Evolutionary conservation across 2,888 invertebrate species (phyloP), one percentile per base, ranked within the genome.

Genomic region (Drosophila pullipes): DNA sequence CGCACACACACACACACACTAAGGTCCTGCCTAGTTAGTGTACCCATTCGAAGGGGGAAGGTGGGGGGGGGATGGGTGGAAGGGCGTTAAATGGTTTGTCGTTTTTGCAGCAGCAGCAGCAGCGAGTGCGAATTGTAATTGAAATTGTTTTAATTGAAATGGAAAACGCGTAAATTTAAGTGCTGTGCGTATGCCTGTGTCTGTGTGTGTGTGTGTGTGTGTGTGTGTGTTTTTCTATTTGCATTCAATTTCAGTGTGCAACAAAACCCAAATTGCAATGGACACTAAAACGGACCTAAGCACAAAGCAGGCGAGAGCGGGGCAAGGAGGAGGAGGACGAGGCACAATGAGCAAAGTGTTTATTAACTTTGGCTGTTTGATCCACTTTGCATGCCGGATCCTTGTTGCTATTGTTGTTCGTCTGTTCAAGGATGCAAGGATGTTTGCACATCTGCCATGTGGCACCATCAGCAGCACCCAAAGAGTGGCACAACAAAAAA

Each of bases 171-270:
- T 85, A 85, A 87, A 85, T 85, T 82, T 78, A 87, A 85, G 90
- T 87, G 82, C 75, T 68, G 64, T 76, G 78, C 69, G 75, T 76
- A 65, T 50, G 30, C 13, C 13, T 65, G 39, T 41, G 60, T 57
- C 53, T 59, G 49, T 55, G 44, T 3, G 11, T 22, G 22, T 62
- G 70, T 74, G 60, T 49, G 33, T 13, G 16, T 52, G 53, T n/a
- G n/a, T 57, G 44, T 68, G 47, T 55, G 58, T 71, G 52, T 37
- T 75, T 80, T 82, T 76, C 90, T 85, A 89, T 89, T 89, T 89
- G 88, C 85, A 89, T 85, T 89, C 88, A 89, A 85, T 89, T 89
- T 87, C 90, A 85, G 71, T 78, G 66, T 78, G 85, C 90, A 89
- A 89, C 85, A 87, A 77, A 84, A 71, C 81, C 78, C 72, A 85